Conservation (phyloP, 2,888 invertebrate species). For the Eristalinus sepulchralis region DNA sequence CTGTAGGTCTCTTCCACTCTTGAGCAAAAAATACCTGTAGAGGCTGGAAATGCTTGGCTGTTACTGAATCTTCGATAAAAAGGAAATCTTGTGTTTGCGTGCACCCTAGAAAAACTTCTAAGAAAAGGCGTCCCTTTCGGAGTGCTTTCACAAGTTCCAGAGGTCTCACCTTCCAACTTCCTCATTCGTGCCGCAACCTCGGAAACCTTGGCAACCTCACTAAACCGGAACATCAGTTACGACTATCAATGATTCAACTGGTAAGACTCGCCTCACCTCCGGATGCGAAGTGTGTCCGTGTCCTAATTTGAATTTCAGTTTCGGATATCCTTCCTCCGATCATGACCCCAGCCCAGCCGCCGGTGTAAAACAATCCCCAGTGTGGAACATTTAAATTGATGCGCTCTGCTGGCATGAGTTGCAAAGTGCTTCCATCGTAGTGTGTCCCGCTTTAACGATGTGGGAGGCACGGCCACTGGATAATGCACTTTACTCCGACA, state of each 20-base stretch:
- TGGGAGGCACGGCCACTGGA: conserved; percentile 26
- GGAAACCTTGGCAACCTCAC: neutral
- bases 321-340: neutral
- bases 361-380: neutral
- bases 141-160: too few relatives aligned
- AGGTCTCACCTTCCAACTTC: too few relatives aligned
- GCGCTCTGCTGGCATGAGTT: neutral
- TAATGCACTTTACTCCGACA: conserved; percentile 54
- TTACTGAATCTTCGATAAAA: too few relatives aligned
- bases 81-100: too few relatives aligned
- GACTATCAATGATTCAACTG: neutral
- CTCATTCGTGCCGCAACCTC: neutral
- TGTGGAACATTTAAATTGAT: conserved; percentile 28
- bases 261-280: neutral
- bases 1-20: too few relatives aligned
- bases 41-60: too few relatives aligned
- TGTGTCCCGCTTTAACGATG: conserved; percentile 6
- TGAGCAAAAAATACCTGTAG: too few relatives aligned
- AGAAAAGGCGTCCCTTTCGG: too few relatives aligned
- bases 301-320: conserved; percentile 4
- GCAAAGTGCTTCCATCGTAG: neutral
- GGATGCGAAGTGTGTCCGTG: neutral
- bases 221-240: neutral
- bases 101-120: too few relatives aligned
- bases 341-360: neutral